Conservation (phyloP, 2,113 vertebrate genomes). For the Hippopotamus amphibius region DNA sequence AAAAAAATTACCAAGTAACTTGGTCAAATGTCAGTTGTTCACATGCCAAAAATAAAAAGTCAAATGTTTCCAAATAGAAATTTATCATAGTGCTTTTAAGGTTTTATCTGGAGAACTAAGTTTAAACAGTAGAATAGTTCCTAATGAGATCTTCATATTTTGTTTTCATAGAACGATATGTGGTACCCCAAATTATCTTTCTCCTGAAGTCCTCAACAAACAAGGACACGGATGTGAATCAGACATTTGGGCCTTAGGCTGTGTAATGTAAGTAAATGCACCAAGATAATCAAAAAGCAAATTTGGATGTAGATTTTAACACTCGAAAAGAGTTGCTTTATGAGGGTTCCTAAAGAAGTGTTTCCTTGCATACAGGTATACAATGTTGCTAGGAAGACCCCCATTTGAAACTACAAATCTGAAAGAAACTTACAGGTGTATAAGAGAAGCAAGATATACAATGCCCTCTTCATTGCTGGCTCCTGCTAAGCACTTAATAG, state of each 20-base stretch:
- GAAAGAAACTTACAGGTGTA: slow-evolving; percentile 98
- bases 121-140: neutral
- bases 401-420: slow-evolving; percentile 99
- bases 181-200: slow-evolving; percentile 99
- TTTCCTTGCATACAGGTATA: slow-evolving; percentile 90
- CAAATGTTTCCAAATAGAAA: slow-evolving; percentile 10
- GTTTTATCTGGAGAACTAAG: neutral
- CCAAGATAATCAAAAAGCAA: neutral
- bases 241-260: slow-evolving; percentile 98
- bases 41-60: neutral
- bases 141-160: slow-evolving; percentile 32
- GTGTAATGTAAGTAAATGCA: slow-evolving; percentile 95
- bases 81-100: neutral
- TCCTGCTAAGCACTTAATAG: slow-evolving; percentile 95
- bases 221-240: slow-evolving; percentile 99
- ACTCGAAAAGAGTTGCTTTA: neutral
- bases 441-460: slow-evolving; percentile 96
- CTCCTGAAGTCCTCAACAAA: slow-evolving; percentile 99
- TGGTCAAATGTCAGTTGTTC: slow-evolving; percentile 12
- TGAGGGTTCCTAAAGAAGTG: neutral
- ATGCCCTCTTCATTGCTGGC: slow-evolving; percentile 94
- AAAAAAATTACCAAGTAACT: neutral
- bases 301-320: neutral
- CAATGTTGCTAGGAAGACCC: slow-evolving; percentile 96
- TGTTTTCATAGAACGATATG: slow-evolving; percentile 95